phyloP scores from a whole-genome alignment of 1,140 invertebrate genomes.

The Drosophila melanica region DNA sequence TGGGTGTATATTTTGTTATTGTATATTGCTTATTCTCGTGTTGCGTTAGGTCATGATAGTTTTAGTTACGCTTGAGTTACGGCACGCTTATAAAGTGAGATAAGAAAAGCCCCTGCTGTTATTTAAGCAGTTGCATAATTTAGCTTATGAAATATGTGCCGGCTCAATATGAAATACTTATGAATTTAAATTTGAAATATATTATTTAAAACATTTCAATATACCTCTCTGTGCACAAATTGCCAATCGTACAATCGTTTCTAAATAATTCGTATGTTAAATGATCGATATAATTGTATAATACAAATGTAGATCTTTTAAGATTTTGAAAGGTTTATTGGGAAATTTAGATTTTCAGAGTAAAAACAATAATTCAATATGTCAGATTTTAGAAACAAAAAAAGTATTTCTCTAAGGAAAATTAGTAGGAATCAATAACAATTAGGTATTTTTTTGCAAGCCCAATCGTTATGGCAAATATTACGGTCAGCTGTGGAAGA shows the following conservation, averaged over 20 bases:
- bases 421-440: neutral
- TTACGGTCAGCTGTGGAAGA: slow-evolving; percentile 3
- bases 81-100: slow-evolving; percentile 12
- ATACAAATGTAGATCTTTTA: too few species aligned
- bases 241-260: too few species aligned
- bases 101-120: neutral
- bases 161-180: too few species aligned
- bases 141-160: neutral
- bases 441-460: neutral
- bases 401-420: neutral
- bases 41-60: slow-evolving; percentile 64
- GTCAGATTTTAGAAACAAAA: neutral
- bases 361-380: neutral
- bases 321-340: neutral
- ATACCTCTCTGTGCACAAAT: too few species aligned
- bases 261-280: too few species aligned
- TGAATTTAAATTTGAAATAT: too few species aligned
- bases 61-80: slow-evolving; percentile 35
- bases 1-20: neutral
- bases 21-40: slow-evolving; percentile 8
- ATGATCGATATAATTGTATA: too few species aligned
- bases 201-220: too few species aligned
- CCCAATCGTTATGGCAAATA: neutral
- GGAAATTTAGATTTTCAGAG: neutral
- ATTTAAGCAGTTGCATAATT: neutral